Evolutionary conservation across 2,888 invertebrate genomes (phyloP).

Genomic region (Formica aserva): DNA sequence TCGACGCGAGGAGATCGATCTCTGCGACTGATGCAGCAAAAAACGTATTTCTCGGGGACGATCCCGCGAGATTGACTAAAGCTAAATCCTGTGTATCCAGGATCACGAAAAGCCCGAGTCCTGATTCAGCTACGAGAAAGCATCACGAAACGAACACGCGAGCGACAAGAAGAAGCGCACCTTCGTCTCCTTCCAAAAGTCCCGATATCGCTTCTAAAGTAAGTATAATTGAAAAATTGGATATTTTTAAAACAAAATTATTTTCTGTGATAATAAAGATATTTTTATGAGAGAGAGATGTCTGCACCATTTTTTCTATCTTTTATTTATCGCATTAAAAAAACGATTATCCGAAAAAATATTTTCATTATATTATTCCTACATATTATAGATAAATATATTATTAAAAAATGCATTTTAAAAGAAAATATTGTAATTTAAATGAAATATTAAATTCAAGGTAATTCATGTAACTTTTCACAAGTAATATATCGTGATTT

Average conservation of each 20-base stretch:
- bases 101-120: conserved; percentile 77
- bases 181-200: conserved; percentile 75
- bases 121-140: conserved; percentile 71
- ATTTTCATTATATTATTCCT: neutral
- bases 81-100: conserved; percentile 68
- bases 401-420: neutral
- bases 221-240: conserved; percentile 52
- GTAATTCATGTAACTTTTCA: neutral
- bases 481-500: conserved; percentile 25
- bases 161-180: conserved; percentile 68
- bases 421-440: neutral
- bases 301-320: neutral
- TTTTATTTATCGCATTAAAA: neutral
- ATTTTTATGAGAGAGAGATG: neutral
- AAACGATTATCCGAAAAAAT: neutral
- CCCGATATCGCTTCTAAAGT: conserved; percentile 73
- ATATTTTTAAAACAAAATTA: neutral
- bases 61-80: conserved; percentile 53
- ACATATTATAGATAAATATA: neutral
- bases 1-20: conserved; percentile 21
- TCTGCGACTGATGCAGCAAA: conserved; percentile 16
- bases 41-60: conserved; percentile 35
- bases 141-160: conserved; percentile 60
- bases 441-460: neutral
- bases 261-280: neutral